A percentile compares a stretch with the other conserved stretches of the same genome.
Conservation (phyloP, 64 coral and sea anemone genomes). For the Montipora capricornis region DNA sequence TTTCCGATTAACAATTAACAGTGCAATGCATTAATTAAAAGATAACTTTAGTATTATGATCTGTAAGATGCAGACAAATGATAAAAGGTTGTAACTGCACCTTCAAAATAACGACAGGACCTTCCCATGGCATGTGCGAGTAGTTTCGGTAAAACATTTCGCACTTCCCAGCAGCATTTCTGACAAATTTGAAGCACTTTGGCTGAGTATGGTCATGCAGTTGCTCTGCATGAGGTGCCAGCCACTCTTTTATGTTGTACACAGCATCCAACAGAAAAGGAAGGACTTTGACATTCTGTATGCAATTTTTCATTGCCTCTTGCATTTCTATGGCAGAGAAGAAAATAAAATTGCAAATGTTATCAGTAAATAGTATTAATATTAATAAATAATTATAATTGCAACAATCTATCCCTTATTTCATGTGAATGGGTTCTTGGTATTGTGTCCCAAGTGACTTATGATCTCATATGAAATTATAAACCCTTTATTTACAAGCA, state of each 20-base stretch:
- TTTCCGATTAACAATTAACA: neutral
- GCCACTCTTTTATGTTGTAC: conserved; percentile 34
- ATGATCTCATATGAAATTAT: too few species aligned
- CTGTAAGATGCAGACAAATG: too few species aligned
- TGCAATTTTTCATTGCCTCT: conserved; percentile 48
- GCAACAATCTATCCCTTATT: neutral
- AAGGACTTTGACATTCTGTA: conserved; percentile 35
- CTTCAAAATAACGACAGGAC: conserved; percentile 29
- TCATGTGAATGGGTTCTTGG: neutral
- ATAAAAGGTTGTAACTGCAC: conserved; percentile 1
- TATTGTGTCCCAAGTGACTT: neutral
- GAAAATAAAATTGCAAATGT: neutral
- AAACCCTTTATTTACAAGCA: neutral
- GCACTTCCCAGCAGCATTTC: conserved; percentile 30
- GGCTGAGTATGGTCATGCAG: conserved; percentile 46
- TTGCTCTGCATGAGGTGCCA: conserved; percentile 18
- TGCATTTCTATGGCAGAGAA: conserved; percentile 5
- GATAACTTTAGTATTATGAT: neutral
- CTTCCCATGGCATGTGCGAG: conserved; percentile 49
- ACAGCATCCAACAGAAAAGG: conserved; percentile 5
- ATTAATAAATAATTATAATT: too few species aligned
- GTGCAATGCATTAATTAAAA: neutral
- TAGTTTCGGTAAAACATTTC: conserved; percentile 62
- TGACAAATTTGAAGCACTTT: conserved; percentile 62
- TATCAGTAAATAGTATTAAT: neutral